These are phyloP conservation scores for Suncus etruscus DNA, from an alignment of 2,113 vertebrate genomes.

Conservation along the genomic window DNA sequence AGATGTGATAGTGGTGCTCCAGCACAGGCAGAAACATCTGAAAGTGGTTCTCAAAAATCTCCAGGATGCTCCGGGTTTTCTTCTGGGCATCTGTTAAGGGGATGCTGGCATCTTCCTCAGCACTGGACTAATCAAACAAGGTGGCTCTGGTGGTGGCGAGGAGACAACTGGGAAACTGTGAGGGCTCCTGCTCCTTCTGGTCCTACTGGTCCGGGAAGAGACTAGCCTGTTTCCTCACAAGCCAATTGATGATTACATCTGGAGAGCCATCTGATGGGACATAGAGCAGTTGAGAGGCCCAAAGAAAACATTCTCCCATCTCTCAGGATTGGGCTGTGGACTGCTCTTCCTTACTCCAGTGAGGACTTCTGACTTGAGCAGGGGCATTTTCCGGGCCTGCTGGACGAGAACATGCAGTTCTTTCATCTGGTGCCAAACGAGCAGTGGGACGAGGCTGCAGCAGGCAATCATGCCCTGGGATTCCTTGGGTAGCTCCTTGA, in stretches of 20 bases:
- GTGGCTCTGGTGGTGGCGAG: slow-evolving; percentile 90
- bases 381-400: slow-evolving; percentile 95
- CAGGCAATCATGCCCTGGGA: slow-evolving; percentile 96
- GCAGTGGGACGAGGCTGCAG: slow-evolving; percentile 95
- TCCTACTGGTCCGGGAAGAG: slow-evolving; percentile 89
- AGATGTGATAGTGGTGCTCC: slow-evolving; percentile 90
- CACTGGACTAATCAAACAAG: slow-evolving; percentile 89
- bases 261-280: slow-evolving; percentile 79
- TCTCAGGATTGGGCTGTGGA: slow-evolving; percentile 82
- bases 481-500: slow-evolving; percentile 96
- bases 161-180: slow-evolving; percentile 81
- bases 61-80: slow-evolving; percentile 93
- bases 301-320: slow-evolving; percentile 90
- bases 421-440: slow-evolving; percentile 96
- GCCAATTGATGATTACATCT: slow-evolving; percentile 80
- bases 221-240: slow-evolving; percentile 84
- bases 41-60: slow-evolving; percentile 97
- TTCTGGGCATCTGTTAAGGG: slow-evolving; percentile 87
- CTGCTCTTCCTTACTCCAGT: slow-evolving; percentile 79
- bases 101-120: slow-evolving; percentile 63
- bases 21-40: slow-evolving; percentile 95
- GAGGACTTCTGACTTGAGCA: slow-evolving; percentile 91
- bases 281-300: slow-evolving; percentile 95
- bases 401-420: slow-evolving; percentile 94
- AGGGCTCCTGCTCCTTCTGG: not conserved